Evolutionary conservation across 2,888 invertebrate genomes (phyloP).

Genomic region (Crematogaster levior): DNA sequence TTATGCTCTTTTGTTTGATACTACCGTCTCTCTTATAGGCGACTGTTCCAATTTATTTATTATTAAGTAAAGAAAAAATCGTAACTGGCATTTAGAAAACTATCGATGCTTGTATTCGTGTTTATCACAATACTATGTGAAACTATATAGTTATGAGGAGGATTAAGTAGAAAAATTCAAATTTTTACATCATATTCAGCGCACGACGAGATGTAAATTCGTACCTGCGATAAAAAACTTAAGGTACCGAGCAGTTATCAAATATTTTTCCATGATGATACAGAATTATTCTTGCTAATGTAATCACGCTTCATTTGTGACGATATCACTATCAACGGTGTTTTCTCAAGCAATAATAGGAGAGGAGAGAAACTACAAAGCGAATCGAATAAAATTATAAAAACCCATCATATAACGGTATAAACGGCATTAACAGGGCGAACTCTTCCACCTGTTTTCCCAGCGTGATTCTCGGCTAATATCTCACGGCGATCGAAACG

Average conservation of each 20-base stretch:
- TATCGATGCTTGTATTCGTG: not conserved
- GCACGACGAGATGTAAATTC: constrained; percentile 21
- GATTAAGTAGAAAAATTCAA: not conserved
- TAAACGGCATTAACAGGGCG: constrained; percentile 34
- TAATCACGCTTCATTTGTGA: constrained; percentile 6
- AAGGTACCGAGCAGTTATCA: not conserved
- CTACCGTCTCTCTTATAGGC: not conserved
- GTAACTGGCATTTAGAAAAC: not conserved
- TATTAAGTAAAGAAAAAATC: not conserved
- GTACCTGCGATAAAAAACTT: not conserved
- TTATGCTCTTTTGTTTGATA: constrained; percentile 39
- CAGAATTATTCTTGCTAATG: constrained; percentile 6
- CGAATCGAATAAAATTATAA: constrained; percentile 40
- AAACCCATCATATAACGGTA: constrained; percentile 35
- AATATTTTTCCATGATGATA: constrained; percentile 3
- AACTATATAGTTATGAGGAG: constrained; percentile 8
- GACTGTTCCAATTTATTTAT: not conserved
- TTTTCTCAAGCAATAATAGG: constrained; percentile 32
- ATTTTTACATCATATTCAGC: not conserved
- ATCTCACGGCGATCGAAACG: constrained; percentile 62
- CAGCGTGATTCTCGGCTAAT: constrained; percentile 58
- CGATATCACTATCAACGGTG: not conserved
- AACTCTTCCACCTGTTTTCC: constrained; percentile 24
- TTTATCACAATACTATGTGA: not conserved
- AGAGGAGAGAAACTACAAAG: not conserved